Percentiles rank a stretch among this genome's conserved stretches.
phyloP scores from a whole-genome alignment of 1,140 invertebrate species.

The Kradibia gibbosae region DNA sequence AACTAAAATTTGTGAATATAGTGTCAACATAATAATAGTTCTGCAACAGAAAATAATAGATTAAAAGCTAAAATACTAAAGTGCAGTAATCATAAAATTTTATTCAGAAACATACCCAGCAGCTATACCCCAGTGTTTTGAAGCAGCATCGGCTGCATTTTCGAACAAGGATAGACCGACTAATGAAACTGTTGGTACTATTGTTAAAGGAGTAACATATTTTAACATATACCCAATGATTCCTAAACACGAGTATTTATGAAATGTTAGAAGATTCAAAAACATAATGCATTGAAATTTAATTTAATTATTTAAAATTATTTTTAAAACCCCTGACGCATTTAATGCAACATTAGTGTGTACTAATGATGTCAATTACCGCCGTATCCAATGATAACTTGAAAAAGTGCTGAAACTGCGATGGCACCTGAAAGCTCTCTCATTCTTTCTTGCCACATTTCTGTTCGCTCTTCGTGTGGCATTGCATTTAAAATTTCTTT shows the following conservation, averaged over 20 bases:
- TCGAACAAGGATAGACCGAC: conserved; percentile 86
- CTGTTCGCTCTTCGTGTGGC: conserved; percentile 75
- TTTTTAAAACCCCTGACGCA: not conserved
- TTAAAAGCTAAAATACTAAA: not conserved
- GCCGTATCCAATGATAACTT: conserved; percentile 82
- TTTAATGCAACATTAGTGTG: not conserved
- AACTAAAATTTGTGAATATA: conserved; percentile 87
- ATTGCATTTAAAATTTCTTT: conserved; percentile 73
- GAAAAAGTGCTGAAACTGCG: conserved; percentile 84
- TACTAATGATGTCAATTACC: conserved; percentile 60
- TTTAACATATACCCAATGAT: conserved; percentile 81
- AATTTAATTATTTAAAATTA: not conserved
- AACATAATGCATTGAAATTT: not conserved
- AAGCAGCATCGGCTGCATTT: conserved; percentile 82
- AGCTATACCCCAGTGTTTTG: conserved; percentile 87
- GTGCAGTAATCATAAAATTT: not conserved
- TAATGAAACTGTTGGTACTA: conserved; percentile 85
- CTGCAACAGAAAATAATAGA: conserved; percentile 72
- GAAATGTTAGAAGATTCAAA: not conserved
- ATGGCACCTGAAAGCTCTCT: conserved; percentile 89
- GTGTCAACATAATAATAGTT: conserved; percentile 84
- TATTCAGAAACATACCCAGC: conserved; percentile 75
- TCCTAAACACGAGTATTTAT: conserved; percentile 69
- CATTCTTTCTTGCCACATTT: conserved; percentile 86
- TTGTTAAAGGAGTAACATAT: conserved; percentile 86